A percentile compares a stretch with the other conserved stretches of the same genome.
Conservation (phyloP, 2,888 invertebrate genomes). For the Carcina quercana region DNA sequence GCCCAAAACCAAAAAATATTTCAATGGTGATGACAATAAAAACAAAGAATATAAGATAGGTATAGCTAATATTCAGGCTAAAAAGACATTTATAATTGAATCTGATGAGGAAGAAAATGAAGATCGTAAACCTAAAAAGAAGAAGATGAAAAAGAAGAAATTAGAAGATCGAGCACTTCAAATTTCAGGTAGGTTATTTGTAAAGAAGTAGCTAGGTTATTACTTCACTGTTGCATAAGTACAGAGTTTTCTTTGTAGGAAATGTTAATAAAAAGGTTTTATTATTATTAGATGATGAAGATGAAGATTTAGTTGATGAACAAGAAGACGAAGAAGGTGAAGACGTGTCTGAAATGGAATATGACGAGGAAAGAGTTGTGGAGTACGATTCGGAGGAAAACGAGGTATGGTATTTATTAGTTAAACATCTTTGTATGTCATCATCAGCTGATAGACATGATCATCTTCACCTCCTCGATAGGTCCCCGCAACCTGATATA, state of each 20-base stretch:
- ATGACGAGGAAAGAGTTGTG: conserved; percentile 58
- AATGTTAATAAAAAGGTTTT: background rate
- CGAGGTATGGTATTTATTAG: too few species aligned
- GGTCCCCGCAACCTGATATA: too few species aligned
- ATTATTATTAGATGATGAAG: conserved; percentile 43
- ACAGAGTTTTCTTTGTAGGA: background rate
- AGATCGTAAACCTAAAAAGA: conserved; percentile 26
- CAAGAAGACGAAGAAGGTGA: conserved; percentile 38
- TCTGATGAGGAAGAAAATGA: conserved; percentile 52
- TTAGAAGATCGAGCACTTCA: conserved; percentile 47
- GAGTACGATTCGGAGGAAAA: conserved; percentile 92
- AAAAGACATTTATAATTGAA: conserved; percentile 56
- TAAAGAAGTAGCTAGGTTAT: conserved; percentile 2
- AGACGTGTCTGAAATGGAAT: conserved; percentile 40
- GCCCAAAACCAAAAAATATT: conserved; percentile 45
- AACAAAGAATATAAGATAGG: conserved; percentile 10
- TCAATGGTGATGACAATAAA: conserved; percentile 22
- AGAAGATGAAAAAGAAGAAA: conserved; percentile 51
- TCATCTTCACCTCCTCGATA: too few species aligned
- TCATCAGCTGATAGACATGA: too few species aligned
- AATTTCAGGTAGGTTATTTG: conserved; percentile 48
- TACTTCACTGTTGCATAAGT: background rate
- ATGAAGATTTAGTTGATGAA: conserved; percentile 38
- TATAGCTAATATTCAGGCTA: conserved; percentile 24
- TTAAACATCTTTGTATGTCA: too few species aligned